phyloP scores from a whole-genome alignment of 2,113 vertebrate genomes.

The Catharus fuscescens region DNA sequence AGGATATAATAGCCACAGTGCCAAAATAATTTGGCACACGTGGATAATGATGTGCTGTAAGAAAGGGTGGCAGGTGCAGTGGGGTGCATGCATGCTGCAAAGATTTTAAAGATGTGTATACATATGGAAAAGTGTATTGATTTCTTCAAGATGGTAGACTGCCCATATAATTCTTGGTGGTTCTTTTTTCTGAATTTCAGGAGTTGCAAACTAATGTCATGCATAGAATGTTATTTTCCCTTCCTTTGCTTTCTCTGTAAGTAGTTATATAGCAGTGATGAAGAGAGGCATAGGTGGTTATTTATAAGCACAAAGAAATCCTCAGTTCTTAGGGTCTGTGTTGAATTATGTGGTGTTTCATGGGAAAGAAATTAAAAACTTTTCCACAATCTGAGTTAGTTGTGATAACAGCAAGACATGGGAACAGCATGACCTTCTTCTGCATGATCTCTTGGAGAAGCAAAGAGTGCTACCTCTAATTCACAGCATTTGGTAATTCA shows the following conservation, averaged over 20 bases:
- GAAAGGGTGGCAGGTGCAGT: neutral
- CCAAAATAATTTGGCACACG: neutral
- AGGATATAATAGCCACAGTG: neutral
- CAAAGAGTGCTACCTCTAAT: neutral
- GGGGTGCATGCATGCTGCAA: neutral
- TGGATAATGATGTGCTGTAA: neutral
- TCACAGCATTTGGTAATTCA: neutral
- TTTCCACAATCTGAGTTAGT: neutral
- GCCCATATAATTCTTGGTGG: neutral
- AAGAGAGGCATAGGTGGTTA: neutral
- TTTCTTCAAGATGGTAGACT: neutral
- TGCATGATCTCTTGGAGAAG: neutral
- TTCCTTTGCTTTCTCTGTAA: neutral
- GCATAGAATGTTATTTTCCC: neutral
- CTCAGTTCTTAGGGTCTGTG: neutral
- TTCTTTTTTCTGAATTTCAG: neutral
- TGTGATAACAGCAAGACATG: neutral
- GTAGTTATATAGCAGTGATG: neutral
- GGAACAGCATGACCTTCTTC: neutral
- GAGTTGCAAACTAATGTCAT: neutral
- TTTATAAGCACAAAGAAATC: neutral
- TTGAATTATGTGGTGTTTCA: neutral
- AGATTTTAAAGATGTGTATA: neutral
- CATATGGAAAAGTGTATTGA: neutral
- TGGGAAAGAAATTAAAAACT: neutral